Base-by-base conservation (phyloP, 2,113 vertebrate genomes). In the Motacilla alba region DNA sequence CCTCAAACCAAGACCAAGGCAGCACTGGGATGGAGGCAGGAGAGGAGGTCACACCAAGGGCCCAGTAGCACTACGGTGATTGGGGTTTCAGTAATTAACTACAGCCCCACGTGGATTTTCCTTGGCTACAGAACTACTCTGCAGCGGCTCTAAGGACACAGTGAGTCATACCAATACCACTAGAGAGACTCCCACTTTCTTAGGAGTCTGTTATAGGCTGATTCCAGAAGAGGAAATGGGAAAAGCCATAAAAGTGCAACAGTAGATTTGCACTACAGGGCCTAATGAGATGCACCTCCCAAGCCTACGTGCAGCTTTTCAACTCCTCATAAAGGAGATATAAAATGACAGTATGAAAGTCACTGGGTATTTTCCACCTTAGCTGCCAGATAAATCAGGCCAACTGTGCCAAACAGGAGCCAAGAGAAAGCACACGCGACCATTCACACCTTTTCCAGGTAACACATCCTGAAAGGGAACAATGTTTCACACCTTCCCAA, bases 281-380 rank as follows among this genome's bases (percentile, higher is more conserved):
- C 43, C 63, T 83, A 53, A 89, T n/a, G 49, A 50, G 68, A 92
- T 80, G 76, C 56, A 60, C 9, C 64, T 87, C 49, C 66, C 30
- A 24, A 81, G 90, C 87, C 93, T 93, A 95, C 72, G 44, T 95
- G 93, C 95, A 64, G 80, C 68, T 92, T 92, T 46, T 73, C 81
- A 93, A 35, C 86, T 78, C 69, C 50, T 68, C 83, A 60, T 44
- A 52, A 88, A 79, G 52, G 69, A 46, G 28, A 64, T 20, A 30
- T 2, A 30, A 75, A 72, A 72, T 27, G 52, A 89, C 37, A 83
- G 56, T 24, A 1, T 19, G 50, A 70, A 44, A 62, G 18, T 59
- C 74, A 26, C 17, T 3, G 17, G 56, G 44, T 78, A 88, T 90
- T 93, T 96, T 86, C 81, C 88, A 89, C 74, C 87, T 75, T 19